Base-by-base conservation (phyloP, 2,113 vertebrate genomes). In the Gila orcuttii region DNA sequence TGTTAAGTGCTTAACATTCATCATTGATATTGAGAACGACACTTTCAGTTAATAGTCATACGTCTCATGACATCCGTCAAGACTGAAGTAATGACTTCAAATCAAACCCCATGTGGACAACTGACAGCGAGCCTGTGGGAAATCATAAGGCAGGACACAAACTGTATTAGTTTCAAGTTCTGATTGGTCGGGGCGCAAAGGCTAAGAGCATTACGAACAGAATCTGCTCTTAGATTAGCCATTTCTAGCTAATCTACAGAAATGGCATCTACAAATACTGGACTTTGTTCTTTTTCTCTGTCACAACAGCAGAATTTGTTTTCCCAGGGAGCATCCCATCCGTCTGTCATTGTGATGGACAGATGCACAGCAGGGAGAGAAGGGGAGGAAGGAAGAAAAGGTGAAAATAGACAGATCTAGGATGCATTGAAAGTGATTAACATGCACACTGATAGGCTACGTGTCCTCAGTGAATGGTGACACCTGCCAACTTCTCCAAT, bases 281-380 rank as follows among this genome's bases (percentile, higher is more conserved):
- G 60, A 36, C 52, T 52, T 21, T 47, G 60, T 78, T 45, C 25
- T 47, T 86, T 52, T 28, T 52, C 25, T 85, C 42, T 68, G 52
- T 69, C 66, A 68, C 57, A 52, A 74, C 83, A 79, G 60, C 83
- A 83, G 69, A 85, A 7, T 36, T 52, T 57, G 3, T 50, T 50
- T 50, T 4, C 0, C 31, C 82, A 77, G 33, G 31, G 52, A 5
- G 59, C 42, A 68, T 73, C 33, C 83, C 85, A 84, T 79, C 87
- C 86, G 87, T 76, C 83, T 50, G 85, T 91, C 87, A 88, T 45
- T 7, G 11, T 89, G 88, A 91, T 42, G 11, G 90, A 91, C 90
- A 85, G 89, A 77, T 87, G 86, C 84, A 80, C 64, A 55, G 84
- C 50, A 79, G 74, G 57, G 36, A 25, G 64, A 33, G n/a, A 36